Percentiles rank a stretch among this genome's conserved stretches.
Evolutionary conservation across 2,797 vertebrate species (phyloP).

Genomic region (Amblyopsis hoosieri): DNA sequence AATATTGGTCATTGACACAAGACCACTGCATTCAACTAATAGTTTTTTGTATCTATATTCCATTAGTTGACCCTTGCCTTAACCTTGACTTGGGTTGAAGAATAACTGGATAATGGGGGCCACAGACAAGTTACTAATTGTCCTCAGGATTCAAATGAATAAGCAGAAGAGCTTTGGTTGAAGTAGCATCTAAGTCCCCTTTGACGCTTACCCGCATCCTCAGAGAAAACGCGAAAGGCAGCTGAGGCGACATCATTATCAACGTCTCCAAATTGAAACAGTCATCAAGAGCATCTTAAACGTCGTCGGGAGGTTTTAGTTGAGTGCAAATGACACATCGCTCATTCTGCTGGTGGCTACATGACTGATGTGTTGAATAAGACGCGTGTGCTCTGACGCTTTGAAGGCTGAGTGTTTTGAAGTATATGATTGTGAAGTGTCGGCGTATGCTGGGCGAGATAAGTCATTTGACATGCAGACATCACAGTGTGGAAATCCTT

Average conservation of each 20-base stretch:
- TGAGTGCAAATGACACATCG: slow-evolving; percentile 79
- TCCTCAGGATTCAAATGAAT: slow-evolving; percentile 62
- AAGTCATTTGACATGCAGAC: slow-evolving; percentile 82
- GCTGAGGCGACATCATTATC: slow-evolving; percentile 70
- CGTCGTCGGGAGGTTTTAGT: slow-evolving; percentile 71
- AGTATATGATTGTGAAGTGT: slow-evolving; percentile 82
- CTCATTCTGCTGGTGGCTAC: slow-evolving; percentile 77
- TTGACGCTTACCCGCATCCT: slow-evolving; percentile 58
- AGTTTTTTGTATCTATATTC: neutral
- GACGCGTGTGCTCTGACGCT: slow-evolving; percentile 66
- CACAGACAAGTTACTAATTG: slow-evolving; percentile 59
- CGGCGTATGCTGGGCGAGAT: slow-evolving; percentile 80
- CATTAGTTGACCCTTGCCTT: slow-evolving; percentile 39
- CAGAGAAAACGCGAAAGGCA: slow-evolving; percentile 26
- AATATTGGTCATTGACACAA: slow-evolving; percentile 18
- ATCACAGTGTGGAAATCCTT: slow-evolving; percentile 79
- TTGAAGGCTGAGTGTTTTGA: slow-evolving; percentile 72
- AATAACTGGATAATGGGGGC: slow-evolving; percentile 51
- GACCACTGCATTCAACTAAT: slow-evolving; percentile 15
- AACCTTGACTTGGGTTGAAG: neutral
- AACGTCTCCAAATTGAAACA: slow-evolving; percentile 78
- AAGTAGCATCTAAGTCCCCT: slow-evolving; percentile 62
- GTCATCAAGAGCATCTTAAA: slow-evolving; percentile 72
- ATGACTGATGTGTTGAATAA: slow-evolving; percentile 77
- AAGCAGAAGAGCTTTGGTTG: slow-evolving; percentile 57